Evolutionary conservation across 2,888 invertebrate genomes (phyloP).

Genomic region (Notocelia uddmanniana): DNA sequence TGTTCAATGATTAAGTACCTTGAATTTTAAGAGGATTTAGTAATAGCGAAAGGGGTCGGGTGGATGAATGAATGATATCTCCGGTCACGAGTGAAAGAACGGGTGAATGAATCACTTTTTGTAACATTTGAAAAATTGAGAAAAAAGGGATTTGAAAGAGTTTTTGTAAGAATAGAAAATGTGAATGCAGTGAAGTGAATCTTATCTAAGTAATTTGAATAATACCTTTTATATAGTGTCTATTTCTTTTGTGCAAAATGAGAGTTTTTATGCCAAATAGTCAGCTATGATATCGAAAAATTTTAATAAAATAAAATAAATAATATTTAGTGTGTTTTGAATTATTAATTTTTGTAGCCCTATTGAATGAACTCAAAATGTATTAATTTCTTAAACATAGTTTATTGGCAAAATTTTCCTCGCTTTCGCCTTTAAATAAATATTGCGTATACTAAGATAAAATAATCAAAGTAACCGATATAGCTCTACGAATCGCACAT

Average conservation of each 20-base stretch:
- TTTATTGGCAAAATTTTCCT: no score
- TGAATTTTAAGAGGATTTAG: conserved; percentile 13
- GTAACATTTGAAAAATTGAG: neutral
- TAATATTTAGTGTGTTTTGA: no score
- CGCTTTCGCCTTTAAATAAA: no score
- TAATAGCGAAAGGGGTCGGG: conserved; percentile 19
- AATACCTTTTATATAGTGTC: neutral
- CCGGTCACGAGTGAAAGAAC: neutral
- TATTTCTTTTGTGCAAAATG: neutral
- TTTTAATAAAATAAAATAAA: no score
- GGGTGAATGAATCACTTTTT: conserved; percentile 1
- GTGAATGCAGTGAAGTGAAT: neutral
- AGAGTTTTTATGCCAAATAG: neutral
- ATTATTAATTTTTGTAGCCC: no score
- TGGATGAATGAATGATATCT: conserved; percentile 24
- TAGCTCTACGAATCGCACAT: no score
- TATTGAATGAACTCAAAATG: no score
- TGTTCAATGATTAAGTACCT: conserved; percentile 20
- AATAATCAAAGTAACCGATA: no score
- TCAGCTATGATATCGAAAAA: no score
- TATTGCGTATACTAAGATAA: no score
- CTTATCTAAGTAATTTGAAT: neutral
- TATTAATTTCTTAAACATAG: no score
- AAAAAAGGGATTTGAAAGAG: neutral
- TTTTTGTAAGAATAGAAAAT: neutral